Percentiles rank a stretch among this genome's conserved stretches.
Evolutionary conservation across 35 echinoderm and acorn worm species (phyloP).

Genomic region (Strongylocentrotus purpuratus): DNA sequence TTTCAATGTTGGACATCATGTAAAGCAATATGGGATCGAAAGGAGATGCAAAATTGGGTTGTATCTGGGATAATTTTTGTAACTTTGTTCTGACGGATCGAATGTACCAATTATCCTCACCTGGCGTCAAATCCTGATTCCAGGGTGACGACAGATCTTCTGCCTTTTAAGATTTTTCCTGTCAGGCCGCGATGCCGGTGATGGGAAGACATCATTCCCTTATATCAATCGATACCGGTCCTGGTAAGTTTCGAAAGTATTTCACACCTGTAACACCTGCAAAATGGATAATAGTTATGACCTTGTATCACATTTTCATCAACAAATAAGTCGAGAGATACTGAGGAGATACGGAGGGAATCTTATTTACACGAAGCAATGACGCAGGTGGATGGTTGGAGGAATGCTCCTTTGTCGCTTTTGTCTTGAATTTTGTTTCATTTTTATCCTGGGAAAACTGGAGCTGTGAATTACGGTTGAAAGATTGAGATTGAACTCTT

Average conservation of each 20-base stretch:
- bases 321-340: neutral
- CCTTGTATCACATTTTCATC: neutral
- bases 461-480: too few species aligned
- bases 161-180: neutral
- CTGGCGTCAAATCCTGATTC: neutral
- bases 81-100: constrained; percentile 19
- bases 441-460: too few species aligned
- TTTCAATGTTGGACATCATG: constrained; percentile 13
- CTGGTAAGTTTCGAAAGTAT: neutral
- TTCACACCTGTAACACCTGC: constrained; percentile 15
- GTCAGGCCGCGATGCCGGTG: neutral
- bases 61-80: neutral
- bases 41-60: neutral
- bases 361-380: neutral
- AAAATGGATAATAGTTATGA: neutral
- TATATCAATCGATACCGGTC: neutral
- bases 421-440: neutral
- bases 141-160: neutral
- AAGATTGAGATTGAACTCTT: too few species aligned
- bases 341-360: too few species aligned
- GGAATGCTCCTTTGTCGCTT: neutral
- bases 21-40: constrained; percentile 22
- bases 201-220: neutral
- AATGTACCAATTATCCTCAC: constrained; percentile 13
- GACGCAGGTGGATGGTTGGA: neutral